These are phyloP conservation scores for Amphipoea lucens DNA, from an alignment of 2,888 invertebrate genomes.

Conservation along the genomic window DNA sequence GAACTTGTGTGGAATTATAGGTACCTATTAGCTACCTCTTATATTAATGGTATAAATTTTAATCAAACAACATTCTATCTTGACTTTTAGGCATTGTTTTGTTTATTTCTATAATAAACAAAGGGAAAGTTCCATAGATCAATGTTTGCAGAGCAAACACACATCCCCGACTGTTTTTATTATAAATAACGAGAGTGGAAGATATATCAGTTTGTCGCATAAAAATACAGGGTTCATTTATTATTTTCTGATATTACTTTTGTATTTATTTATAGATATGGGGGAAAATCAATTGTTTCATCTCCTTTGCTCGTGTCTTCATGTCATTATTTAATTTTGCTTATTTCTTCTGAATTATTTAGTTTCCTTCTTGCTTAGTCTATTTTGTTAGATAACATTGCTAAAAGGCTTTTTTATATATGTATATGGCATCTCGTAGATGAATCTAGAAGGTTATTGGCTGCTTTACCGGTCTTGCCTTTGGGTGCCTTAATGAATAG, in stretches of 20 bases:
- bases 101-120: slow-evolving; percentile 75
- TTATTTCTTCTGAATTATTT: not conserved
- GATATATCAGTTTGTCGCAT: slow-evolving; percentile 63
- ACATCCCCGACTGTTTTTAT: slow-evolving; percentile 78
- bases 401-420: not conserved
- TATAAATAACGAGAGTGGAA: slow-evolving; percentile 72
- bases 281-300: slow-evolving; percentile 12
- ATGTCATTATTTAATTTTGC: not conserved
- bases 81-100: slow-evolving; percentile 70
- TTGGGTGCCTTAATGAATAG: not conserved
- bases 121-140: slow-evolving; percentile 68
- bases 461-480: not conserved
- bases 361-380: not conserved
- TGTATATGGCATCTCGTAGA: too few relatives aligned
- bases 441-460: not conserved
- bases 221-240: slow-evolving; percentile 65
- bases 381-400: not conserved
- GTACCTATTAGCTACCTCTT: not conserved
- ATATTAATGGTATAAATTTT: slow-evolving; percentile 22
- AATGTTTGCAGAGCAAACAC: slow-evolving; percentile 80
- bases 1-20: not conserved
- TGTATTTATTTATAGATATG: slow-evolving; percentile 19
- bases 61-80: slow-evolving; percentile 5
- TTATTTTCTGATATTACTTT: slow-evolving; percentile 49
- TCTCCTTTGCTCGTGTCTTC: not conserved